phyloP scores from a whole-genome alignment of 2,797 vertebrate species.

The Intellagama lesueurii region DNA sequence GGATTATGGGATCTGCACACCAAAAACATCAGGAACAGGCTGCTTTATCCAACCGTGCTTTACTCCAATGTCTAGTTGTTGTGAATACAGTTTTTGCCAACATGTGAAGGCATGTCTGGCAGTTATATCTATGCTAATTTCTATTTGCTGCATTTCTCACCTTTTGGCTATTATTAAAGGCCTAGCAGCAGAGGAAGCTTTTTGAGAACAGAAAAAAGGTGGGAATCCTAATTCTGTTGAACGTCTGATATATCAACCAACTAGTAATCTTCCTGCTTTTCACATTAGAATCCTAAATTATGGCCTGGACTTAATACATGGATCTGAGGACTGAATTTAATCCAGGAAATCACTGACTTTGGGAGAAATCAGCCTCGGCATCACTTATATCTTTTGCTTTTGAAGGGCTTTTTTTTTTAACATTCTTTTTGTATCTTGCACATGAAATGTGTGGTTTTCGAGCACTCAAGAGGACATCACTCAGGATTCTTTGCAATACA shows the following conservation, averaged over 20 bases:
- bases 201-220: background rate
- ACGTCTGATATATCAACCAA: constrained; percentile 2
- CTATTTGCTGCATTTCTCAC: background rate
- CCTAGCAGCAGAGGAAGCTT: background rate
- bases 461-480: background rate
- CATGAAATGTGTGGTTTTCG: background rate
- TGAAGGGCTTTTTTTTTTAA: background rate
- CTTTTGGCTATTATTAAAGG: background rate
- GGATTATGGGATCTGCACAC: too few species aligned
- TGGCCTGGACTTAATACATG: background rate
- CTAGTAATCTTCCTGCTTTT: background rate
- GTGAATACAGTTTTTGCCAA: background rate
- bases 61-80: background rate
- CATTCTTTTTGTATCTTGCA: background rate
- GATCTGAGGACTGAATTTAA: background rate
- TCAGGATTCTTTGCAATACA: constrained; percentile 33
- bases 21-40: too few species aligned
- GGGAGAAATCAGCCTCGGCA: constrained; percentile 9
- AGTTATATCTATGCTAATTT: background rate
- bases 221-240: background rate
- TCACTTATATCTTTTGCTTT: constrained; percentile 14
- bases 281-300: constrained; percentile 9
- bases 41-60: too few species aligned
- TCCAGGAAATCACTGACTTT: constrained; percentile 10
- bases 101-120: background rate